Evolutionary conservation across 2,797 vertebrate genomes (phyloP).

Genomic region (Siniperca undulata): DNA sequence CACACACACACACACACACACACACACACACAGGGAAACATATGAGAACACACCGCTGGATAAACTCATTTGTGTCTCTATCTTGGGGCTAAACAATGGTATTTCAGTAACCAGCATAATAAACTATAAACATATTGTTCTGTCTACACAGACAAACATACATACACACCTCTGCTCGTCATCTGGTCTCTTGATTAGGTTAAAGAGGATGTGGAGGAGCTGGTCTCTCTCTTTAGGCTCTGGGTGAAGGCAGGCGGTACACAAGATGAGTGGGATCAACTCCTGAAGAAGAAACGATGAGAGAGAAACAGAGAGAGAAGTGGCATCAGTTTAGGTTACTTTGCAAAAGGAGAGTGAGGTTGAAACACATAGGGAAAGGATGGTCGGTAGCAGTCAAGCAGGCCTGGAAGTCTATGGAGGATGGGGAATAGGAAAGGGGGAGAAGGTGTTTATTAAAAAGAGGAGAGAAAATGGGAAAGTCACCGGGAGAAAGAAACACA

Average conservation of each 20-base stretch:
- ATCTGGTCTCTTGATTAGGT: conserved; percentile 98
- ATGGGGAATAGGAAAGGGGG: neutral
- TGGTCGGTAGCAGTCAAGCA: conserved; percentile 46
- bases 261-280: conserved; percentile 97
- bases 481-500: conserved; percentile 34
- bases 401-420: conserved; percentile 32
- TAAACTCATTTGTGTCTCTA: neutral
- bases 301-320: conserved; percentile 54
- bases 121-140: neutral
- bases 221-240: conserved; percentile 98
- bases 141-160: neutral
- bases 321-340: conserved; percentile 36
- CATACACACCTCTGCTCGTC: conserved; percentile 94
- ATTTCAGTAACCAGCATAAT: fast-evolving
- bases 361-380: conserved; percentile 38
- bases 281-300: conserved; percentile 84
- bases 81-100: neutral
- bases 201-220: conserved; percentile 98
- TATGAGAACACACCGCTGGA: conserved; percentile 10
- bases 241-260: conserved; percentile 98
- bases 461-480: conserved; percentile 24
- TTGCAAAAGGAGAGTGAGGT: neutral
- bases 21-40: neutral
- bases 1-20: conserved; percentile 8
- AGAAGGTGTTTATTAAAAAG: conserved; percentile 21